Evolutionary conservation across 2,797 vertebrate species (phyloP).

Genomic region (Botia kubotai): DNA sequence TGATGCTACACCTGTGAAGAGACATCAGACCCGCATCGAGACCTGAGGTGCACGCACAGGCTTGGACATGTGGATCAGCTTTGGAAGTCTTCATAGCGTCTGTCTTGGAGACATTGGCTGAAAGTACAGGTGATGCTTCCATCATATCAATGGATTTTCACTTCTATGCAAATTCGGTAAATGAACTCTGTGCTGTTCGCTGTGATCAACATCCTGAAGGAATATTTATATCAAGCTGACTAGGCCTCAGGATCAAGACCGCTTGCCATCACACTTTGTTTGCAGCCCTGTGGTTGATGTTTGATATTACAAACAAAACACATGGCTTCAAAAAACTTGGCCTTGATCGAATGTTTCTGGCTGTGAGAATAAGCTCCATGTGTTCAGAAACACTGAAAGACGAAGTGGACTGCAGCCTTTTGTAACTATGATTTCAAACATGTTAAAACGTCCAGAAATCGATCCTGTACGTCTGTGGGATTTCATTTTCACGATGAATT

Average conservation of each 20-base stretch:
- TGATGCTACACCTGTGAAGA: constrained; percentile 13
- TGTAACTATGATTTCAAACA: neutral
- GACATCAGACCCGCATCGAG: neutral
- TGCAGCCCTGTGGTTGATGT: constrained; percentile 32
- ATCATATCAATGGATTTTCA: constrained; percentile 51
- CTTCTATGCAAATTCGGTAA: constrained; percentile 46
- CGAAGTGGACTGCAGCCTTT: constrained; percentile 2
- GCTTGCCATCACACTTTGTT: constrained; percentile 42
- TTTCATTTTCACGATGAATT: constrained; percentile 19
- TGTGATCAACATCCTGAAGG: constrained; percentile 40
- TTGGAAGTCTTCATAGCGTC: constrained; percentile 37
- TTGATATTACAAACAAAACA: constrained; percentile 32
- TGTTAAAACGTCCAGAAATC: neutral
- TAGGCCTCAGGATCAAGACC: constrained; percentile 22
- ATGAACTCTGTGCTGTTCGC: constrained; percentile 28
- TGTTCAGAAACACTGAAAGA: constrained; percentile 20
- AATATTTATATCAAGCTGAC: constrained; percentile 46
- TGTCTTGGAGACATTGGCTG: constrained; percentile 56
- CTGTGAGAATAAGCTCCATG: constrained; percentile 20
- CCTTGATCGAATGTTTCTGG: neutral
- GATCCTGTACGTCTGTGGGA: neutral
- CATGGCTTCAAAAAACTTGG: constrained; percentile 24
- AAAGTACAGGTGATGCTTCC: constrained; percentile 17
- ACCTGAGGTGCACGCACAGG: constrained; percentile 48
- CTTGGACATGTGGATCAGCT: constrained; percentile 50